Evolutionary conservation across 2,797 vertebrate genomes (phyloP).

Genomic region (Siniperca undulata): DNA sequence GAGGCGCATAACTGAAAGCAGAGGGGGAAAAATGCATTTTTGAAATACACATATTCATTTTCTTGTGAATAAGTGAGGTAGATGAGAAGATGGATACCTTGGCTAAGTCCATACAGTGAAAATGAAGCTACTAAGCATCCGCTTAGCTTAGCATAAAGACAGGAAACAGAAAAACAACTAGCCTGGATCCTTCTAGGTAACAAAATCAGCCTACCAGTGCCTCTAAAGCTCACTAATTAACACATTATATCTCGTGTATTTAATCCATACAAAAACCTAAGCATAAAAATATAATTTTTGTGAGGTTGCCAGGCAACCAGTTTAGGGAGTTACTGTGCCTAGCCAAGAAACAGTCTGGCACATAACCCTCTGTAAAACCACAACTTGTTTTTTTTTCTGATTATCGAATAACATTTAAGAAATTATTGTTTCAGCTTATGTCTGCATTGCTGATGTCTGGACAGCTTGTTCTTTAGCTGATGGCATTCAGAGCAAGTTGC

Average conservation of each 20-base stretch:
- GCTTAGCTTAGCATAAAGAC: not conserved
- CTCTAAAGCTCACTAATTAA: not conserved
- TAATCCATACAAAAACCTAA: not conserved
- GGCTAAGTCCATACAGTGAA: too few species aligned
- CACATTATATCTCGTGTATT: not conserved
- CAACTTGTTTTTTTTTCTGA: not conserved
- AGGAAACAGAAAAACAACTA: not conserved
- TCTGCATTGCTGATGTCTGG: slow-evolving; percentile 4
- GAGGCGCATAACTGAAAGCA: too few species aligned
- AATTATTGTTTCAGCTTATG: slow-evolving; percentile 20
- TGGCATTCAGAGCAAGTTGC: slow-evolving; percentile 39
- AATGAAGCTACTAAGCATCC: too few species aligned
- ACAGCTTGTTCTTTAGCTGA: slow-evolving; percentile 31
- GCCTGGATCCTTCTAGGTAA: too few species aligned
- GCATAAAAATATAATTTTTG: too few species aligned
- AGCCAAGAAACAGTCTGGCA: too few species aligned
- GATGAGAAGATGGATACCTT: too few species aligned
- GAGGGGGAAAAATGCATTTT: too few species aligned
- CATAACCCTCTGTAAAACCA: not conserved
- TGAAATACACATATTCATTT: not conserved
- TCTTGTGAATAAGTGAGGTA: too few species aligned
- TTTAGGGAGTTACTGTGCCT: too few species aligned
- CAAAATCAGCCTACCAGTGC: not conserved
- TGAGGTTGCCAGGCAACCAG: too few species aligned
- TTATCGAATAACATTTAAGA: slow-evolving; percentile 29